These are phyloP conservation scores for Acanthopleura granulata DNA, from an alignment of 2,888 invertebrate genomes.

Conservation along the genomic window DNA sequence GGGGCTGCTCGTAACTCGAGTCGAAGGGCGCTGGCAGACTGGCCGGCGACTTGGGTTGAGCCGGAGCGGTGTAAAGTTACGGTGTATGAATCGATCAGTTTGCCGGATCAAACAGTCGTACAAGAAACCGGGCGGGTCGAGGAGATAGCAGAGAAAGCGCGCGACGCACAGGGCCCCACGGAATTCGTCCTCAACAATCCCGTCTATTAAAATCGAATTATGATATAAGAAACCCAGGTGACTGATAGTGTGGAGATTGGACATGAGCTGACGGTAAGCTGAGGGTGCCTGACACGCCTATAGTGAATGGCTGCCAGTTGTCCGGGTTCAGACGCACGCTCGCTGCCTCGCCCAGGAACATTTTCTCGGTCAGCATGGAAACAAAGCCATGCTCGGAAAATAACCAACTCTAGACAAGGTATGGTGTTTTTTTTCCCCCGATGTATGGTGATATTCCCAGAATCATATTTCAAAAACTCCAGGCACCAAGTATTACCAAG, in stretches of 20 bases:
- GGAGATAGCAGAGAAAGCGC: not conserved
- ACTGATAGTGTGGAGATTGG: not conserved
- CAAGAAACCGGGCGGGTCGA: not conserved
- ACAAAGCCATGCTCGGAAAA: too few relatives aligned
- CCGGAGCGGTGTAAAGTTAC: not conserved
- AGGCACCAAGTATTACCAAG: too few relatives aligned
- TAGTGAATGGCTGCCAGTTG: too few relatives aligned
- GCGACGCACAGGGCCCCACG: not conserved
- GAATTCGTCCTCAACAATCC: not conserved
- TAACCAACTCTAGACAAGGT: too few relatives aligned
- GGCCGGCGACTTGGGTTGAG: not conserved
- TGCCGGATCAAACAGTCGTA: not conserved
- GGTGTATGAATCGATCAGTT: constrained; percentile 2
- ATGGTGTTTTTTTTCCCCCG: too few relatives aligned
- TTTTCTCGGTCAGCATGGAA: too few relatives aligned
- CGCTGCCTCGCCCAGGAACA: too few relatives aligned
- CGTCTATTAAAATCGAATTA: constrained; percentile 19
- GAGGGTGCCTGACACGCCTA: not conserved
- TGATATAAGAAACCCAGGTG: not conserved
- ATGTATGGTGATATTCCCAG: too few relatives aligned
- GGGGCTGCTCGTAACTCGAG: too few relatives aligned
- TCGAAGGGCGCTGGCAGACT: not conserved
- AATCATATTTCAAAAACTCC: too few relatives aligned
- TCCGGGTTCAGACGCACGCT: too few relatives aligned
- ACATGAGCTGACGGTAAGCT: not conserved